These are phyloP conservation scores for Acronicta psi DNA, from an alignment of 2,888 invertebrate species.

Conservation along the genomic window DNA sequence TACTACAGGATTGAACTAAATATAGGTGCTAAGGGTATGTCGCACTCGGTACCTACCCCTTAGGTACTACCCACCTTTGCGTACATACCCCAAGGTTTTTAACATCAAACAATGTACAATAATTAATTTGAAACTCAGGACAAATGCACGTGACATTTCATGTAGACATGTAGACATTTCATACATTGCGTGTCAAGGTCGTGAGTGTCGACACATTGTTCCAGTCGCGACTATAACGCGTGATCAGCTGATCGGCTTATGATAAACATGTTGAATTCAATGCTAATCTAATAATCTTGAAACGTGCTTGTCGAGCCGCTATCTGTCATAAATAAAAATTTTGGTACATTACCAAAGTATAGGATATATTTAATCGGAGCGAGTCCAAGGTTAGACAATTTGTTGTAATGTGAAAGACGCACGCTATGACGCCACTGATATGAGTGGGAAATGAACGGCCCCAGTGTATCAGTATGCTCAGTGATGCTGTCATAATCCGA, in stretches of 20 bases:
- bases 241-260: not conserved
- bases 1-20: no score
- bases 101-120: no score
- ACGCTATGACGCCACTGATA: no score
- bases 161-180: no score
- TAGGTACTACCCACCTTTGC: no score
- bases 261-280: not conserved
- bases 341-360: not conserved
- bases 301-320: not conserved
- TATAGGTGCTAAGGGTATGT: no score
- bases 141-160: no score
- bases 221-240: not conserved
- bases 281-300: not conserved
- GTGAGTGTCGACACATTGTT: not conserved
- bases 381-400: not conserved
- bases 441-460: constrained; percentile 27
- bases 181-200: not conserved
- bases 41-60: no score
- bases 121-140: no score
- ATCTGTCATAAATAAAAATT: not conserved
- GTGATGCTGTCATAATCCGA: not conserved
- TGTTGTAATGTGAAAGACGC: not conserved
- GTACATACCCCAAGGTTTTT: not conserved
- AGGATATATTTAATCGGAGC: not conserved
- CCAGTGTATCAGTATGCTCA: constrained; percentile 9